Base-by-base conservation (phyloP, 2,113 vertebrate species). In the Pandion haliaetus region DNA sequence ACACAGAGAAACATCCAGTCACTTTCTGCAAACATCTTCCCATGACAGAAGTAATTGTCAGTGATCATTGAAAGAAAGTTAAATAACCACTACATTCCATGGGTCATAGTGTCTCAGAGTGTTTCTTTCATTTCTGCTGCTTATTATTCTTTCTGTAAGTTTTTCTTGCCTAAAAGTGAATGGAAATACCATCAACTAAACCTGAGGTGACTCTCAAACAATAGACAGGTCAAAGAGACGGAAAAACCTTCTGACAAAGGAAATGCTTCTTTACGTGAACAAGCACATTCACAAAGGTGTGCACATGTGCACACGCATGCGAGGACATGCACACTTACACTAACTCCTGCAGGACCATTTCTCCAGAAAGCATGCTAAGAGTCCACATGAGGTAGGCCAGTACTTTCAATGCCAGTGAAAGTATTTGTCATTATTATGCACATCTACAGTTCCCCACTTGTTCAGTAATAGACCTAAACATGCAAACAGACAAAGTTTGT, bases 291-390 rank as follows among this genome's bases (percentile, higher is more conserved):
- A 57, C 24, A 72, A 63, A 50, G 1, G 0, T 11, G 8, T 45
- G 49, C 50, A 74, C 20, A 11, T 2, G 14, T 54, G 32, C 42
- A 20, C 40, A 29, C 10, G 34, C 32, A 45, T 1, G 0, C 1
- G 2, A 71, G 26, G 12, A 67, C 32, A 32, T 8, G 8, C 9
- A 47, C 0, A 1, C 16, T 49, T 32, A 28, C 0, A 0, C 13
- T 55, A 32, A 49, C 36, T 80, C 34, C 47, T 1, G 1, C 19
- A 70, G 31, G 8, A 71, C 5, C 19, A n/a, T 38, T 78, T 74
- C 50, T 72, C 26, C 59, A 69, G 36, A 49, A 82, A 82, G 45
- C 32, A 11, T 11, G 19, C 5, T 13, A 29, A 38, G 38, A 58
- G 18, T 65, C n/a, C 24, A 50, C 5, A 6, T 11, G 38, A 78